phyloP scores from a whole-genome alignment of 2,797 vertebrate species.

The Diplodus puntazzo region DNA sequence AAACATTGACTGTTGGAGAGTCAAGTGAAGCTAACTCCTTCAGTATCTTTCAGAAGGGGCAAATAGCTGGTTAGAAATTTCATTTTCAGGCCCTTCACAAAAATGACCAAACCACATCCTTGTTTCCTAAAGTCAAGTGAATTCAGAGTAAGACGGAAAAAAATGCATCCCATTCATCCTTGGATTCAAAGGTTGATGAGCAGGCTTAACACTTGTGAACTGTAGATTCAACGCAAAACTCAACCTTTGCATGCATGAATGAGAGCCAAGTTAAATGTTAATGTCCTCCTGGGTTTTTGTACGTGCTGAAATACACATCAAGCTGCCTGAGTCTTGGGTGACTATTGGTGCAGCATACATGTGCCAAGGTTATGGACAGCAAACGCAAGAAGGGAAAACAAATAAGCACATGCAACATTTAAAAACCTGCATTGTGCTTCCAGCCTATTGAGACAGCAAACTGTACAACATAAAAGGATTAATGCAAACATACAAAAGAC shows the following conservation, averaged over 20 bases:
- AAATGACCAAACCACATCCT: conserved; percentile 62
- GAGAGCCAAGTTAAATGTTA: conserved; percentile 75
- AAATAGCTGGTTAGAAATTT: conserved; percentile 48
- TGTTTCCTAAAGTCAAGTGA: conserved; percentile 57
- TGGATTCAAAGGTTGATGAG: conserved; percentile 59
- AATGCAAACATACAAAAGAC: conserved; percentile 57
- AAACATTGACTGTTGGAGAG: conserved; percentile 17
- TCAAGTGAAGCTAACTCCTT: conserved; percentile 38
- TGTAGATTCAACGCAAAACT: conserved; percentile 65
- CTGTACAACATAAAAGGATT: conserved; percentile 67
- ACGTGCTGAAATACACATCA: conserved; percentile 61
- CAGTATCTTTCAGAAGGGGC: conserved; percentile 35
- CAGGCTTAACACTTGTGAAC: conserved; percentile 46
- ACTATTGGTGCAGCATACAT: conserved; percentile 49
- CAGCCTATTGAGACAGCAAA: conserved; percentile 70
- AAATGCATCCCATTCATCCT: conserved; percentile 57
- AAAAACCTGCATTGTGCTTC: conserved; percentile 69
- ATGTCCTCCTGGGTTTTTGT: conserved; percentile 66
- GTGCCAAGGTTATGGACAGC: conserved; percentile 77
- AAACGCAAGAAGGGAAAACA: conserved; percentile 46
- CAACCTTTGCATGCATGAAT: conserved; percentile 76
- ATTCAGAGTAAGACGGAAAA: conserved; percentile 38
- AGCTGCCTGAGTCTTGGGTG: conserved; percentile 39
- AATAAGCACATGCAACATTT: conserved; percentile 68
- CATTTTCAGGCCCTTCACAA: conserved; percentile 26